Evolutionary conservation across 2,113 vertebrate species (phyloP).

Genomic region (Syngnathoides biaculeatus): DNA sequence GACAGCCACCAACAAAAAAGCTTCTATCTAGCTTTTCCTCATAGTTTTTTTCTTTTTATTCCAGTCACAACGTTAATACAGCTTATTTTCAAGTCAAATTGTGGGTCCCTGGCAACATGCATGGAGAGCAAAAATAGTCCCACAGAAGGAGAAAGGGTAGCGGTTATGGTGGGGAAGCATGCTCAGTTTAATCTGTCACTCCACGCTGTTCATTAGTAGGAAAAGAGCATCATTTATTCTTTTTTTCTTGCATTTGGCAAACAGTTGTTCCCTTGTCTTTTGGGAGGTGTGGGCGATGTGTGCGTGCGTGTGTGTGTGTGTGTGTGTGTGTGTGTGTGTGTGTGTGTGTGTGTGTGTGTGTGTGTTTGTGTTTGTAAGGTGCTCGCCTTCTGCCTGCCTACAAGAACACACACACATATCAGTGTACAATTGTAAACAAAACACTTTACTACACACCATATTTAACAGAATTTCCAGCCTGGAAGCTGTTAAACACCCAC

Average conservation of each 20-base stretch:
- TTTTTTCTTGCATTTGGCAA: constrained; percentile 33
- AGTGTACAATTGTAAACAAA: not conserved
- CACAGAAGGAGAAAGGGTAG: constrained; percentile 1
- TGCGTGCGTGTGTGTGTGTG: not conserved
- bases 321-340: not conserved
- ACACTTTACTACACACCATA: not conserved
- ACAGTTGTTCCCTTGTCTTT: constrained; percentile 39
- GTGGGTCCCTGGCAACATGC: constrained; percentile 44
- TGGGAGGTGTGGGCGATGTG: constrained; percentile 15
- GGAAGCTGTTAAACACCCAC: not conserved
- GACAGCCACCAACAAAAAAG: not conserved
- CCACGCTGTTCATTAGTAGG: constrained; percentile 53
- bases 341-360: not conserved
- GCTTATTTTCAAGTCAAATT: constrained; percentile 41
- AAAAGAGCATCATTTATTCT: constrained; percentile 25
- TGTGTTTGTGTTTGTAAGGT: not conserved
- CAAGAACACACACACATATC: constrained; percentile 18
- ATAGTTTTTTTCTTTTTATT: constrained; percentile 4
- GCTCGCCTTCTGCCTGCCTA: not conserved
- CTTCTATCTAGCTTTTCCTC: not conserved
- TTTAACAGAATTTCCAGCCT: not conserved
- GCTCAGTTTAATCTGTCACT: constrained; percentile 51
- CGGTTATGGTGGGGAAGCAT: constrained; percentile 12
- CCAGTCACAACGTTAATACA: constrained; percentile 7
- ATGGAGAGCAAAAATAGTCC: constrained; percentile 51